Conservation (phyloP, 2,888 invertebrate genomes). For the Phanerotoma sp. region DNA sequence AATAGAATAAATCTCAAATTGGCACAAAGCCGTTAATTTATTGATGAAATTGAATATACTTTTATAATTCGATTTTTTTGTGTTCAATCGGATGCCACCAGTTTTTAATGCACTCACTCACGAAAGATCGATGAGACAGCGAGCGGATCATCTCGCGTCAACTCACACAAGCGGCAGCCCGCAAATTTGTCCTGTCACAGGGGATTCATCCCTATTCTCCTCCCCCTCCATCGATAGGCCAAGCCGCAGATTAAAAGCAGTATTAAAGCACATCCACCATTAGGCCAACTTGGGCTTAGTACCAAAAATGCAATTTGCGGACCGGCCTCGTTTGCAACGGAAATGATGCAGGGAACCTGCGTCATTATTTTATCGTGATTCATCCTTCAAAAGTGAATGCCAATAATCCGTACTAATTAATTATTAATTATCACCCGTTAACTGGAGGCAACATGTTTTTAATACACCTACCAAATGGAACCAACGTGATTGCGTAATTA, state of each 20-base stretch:
- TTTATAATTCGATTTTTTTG: too few relatives aligned
- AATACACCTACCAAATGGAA: too few relatives aligned
- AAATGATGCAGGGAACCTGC: conserved; percentile 1
- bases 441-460: too few relatives aligned
- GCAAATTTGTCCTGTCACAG: conserved; percentile 36
- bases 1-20: too few relatives aligned
- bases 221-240: conserved; percentile 15
- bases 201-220: conserved; percentile 15
- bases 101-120: conserved; percentile 16
- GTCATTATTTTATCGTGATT: conserved; percentile 7
- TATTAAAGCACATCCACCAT: conserved; percentile 26
- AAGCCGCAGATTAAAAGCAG: conserved; percentile 36
- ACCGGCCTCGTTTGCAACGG: background rate
- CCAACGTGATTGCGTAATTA: too few relatives aligned
- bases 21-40: too few relatives aligned
- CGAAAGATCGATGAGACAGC: conserved; percentile 30
- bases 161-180: conserved; percentile 30
- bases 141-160: conserved; percentile 35
- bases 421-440: conserved; percentile 18
- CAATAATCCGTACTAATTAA: conserved; percentile 10
- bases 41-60: too few relatives aligned
- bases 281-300: conserved; percentile 10
- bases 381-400: conserved; percentile 2
- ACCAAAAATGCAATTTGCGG: conserved; percentile 4
- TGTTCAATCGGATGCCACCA: conserved; percentile 6